A percentile compares a stretch with the other conserved stretches of the same genome.
Conservation (phyloP, 2,888 invertebrate genomes). For the Coenonympha arcania region DNA sequence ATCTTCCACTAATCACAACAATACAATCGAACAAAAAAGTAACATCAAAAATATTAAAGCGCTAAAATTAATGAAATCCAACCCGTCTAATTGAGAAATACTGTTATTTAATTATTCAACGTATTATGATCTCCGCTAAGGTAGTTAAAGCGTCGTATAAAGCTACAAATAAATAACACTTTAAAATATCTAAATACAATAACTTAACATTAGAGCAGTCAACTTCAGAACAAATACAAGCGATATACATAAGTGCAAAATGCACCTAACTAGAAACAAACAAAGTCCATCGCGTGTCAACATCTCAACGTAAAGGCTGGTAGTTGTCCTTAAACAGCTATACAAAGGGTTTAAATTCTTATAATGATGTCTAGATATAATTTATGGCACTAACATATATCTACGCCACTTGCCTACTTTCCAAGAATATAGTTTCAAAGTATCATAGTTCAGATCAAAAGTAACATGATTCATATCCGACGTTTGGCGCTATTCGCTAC, state of each 20-base stretch:
- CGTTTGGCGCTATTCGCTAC: slow-evolving; percentile 74
- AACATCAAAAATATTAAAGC: slow-evolving; percentile 39
- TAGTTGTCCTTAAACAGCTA: slow-evolving; percentile 6
- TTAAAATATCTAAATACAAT: slow-evolving; percentile 73
- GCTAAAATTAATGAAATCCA: slow-evolving; percentile 51
- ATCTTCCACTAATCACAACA: slow-evolving; percentile 28
- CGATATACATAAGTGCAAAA: slow-evolving; percentile 17
- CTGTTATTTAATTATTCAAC: slow-evolving; percentile 47
- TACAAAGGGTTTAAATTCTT: slow-evolving; percentile 21
- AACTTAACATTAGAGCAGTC: slow-evolving; percentile 71
- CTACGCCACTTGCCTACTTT: slow-evolving; percentile 36
- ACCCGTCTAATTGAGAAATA: slow-evolving; percentile 61
- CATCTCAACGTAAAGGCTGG: slow-evolving; percentile 14
- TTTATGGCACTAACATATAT: slow-evolving; percentile 65
- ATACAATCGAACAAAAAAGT: slow-evolving; percentile 24
- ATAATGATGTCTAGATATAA: slow-evolving; percentile 33
- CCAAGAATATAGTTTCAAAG: slow-evolving; percentile 8
- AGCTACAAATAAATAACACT: slow-evolving; percentile 74
- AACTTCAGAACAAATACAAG: slow-evolving; percentile 60
- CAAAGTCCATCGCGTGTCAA: slow-evolving; percentile 7
- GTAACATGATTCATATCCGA: slow-evolving; percentile 37
- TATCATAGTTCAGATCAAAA: slow-evolving; percentile 31
- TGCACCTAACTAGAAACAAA: slow-evolving; percentile 14
- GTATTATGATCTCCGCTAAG: slow-evolving; percentile 47
- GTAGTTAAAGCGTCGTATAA: slow-evolving; percentile 65